Conservation (phyloP, 53 echinoderm and acorn worm species). For the Arbacia lixula region DNA sequence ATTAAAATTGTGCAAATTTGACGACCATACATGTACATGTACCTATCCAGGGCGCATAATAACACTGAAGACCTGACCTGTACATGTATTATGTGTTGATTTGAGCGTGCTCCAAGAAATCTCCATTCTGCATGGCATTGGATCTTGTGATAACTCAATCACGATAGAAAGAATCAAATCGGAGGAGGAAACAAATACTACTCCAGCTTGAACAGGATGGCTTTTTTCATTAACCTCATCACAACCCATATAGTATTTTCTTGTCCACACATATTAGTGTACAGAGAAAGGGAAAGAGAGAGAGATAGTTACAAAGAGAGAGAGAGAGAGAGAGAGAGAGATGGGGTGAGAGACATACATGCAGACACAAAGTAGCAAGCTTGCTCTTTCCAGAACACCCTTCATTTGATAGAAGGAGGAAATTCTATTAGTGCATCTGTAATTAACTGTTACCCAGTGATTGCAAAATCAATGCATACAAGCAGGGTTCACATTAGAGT, state of each 20-base stretch:
- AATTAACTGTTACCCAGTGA: conserved; percentile 56
- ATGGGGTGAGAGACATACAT: background rate
- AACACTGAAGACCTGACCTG: too few relatives aligned
- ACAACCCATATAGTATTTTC: background rate
- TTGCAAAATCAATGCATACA: conserved; percentile 44
- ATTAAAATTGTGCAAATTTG: too few relatives aligned
- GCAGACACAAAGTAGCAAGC: background rate
- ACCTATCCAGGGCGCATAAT: too few relatives aligned
- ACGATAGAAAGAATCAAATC: too few relatives aligned
- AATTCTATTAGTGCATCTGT: conserved; percentile 58
- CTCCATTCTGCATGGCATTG: conserved; percentile 27
- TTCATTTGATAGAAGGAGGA: conserved; percentile 53
- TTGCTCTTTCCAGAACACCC: conserved; percentile 27
- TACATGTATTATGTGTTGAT: too few relatives aligned
- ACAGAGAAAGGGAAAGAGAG: background rate
- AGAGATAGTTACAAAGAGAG: background rate
- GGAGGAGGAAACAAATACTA: background rate
- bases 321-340: background rate
- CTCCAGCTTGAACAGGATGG: background rate
- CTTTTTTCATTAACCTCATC: background rate
- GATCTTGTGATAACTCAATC: conserved; percentile 42
- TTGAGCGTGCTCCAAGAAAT: too few relatives aligned
- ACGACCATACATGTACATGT: too few relatives aligned
- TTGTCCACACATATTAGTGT: background rate
- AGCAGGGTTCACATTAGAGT: conserved; percentile 42